A percentile compares a stretch with the other conserved stretches of the same genome.
Conservation (phyloP, 2,888 invertebrate species). For the Meiosimyza decipiens region DNA sequence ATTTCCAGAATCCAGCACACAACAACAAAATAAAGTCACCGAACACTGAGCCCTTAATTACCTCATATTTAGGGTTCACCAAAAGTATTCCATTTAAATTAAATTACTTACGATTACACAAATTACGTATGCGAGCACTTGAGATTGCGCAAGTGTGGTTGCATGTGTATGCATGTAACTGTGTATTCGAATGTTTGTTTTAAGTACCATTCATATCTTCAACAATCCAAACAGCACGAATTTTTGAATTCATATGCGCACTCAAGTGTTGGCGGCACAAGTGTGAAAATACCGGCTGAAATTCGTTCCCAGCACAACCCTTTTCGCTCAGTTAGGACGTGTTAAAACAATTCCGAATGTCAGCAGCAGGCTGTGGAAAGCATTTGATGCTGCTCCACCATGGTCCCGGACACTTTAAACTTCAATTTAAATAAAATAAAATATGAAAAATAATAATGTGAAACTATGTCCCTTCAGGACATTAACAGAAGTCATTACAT, state of each 20-base stretch:
- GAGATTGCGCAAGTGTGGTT: constrained; percentile 18
- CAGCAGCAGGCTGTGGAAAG: constrained; percentile 16
- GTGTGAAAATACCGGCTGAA: constrained; percentile 35
- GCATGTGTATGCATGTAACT: neutral
- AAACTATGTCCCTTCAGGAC: constrained; percentile 46
- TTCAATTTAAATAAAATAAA: constrained; percentile 35
- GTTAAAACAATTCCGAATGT: constrained; percentile 19
- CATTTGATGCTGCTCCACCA: neutral
- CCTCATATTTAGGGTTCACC: constrained; percentile 28
- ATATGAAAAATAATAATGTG: constrained; percentile 35
- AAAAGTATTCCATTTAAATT: constrained; percentile 39
- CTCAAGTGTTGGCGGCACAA: constrained; percentile 23
- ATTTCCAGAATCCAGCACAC: neutral
- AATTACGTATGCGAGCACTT: constrained; percentile 36
- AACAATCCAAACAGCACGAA: constrained; percentile 13
- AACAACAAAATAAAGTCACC: neutral
- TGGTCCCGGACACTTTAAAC: constrained; percentile 3
- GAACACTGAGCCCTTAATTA: constrained; percentile 33
- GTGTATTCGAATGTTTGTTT: constrained; percentile 1
- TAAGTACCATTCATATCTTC: constrained; percentile 26
- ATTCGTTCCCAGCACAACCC: neutral
- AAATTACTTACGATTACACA: constrained; percentile 40
- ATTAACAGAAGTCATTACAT: constrained; percentile 50
- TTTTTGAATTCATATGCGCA: constrained; percentile 19
- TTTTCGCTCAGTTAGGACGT: neutral